phyloP scores from a whole-genome alignment of 2,113 vertebrate species.

The Takifugu bimaculatus region DNA sequence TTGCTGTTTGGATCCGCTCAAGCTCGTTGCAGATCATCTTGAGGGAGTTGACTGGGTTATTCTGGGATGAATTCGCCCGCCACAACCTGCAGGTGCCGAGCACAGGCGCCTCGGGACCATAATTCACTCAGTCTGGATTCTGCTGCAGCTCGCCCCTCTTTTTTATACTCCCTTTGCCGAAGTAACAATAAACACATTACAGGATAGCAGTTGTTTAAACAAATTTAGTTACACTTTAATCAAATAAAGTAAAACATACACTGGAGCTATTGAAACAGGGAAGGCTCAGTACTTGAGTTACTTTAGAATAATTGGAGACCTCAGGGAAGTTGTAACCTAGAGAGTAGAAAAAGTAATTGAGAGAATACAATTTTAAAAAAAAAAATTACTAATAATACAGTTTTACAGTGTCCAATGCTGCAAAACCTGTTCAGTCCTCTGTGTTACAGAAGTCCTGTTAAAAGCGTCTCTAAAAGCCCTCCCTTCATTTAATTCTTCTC shows the following conservation, averaged over 20 bases:
- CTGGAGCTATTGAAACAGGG: neutral
- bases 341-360: too few relatives aligned
- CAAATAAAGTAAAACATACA: neutral
- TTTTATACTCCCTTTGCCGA: neutral
- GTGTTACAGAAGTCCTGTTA: too few relatives aligned
- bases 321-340: neutral
- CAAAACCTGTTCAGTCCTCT: neutral
- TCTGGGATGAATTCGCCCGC: slow-evolving; percentile 40
- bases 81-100: slow-evolving; percentile 61
- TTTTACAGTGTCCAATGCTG: neutral
- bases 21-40: slow-evolving; percentile 39
- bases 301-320: neutral
- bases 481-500: too few relatives aligned
- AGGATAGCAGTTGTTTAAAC: neutral
- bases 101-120: slow-evolving; percentile 50
- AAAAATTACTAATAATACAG: neutral
- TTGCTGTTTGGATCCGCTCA: slow-evolving; percentile 21
- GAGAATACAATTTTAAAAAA: too few relatives aligned
- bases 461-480: too few relatives aligned
- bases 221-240: slow-evolving; percentile 1
- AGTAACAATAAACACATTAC: neutral
- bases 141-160: slow-evolving; percentile 18
- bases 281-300: neutral
- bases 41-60: slow-evolving; percentile 41
- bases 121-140: slow-evolving; percentile 51